Percentiles rank a stretch among this genome's conserved stretches.
Evolutionary conservation across 2,888 invertebrate species (phyloP).

Genomic region (Melitaea athalia): DNA sequence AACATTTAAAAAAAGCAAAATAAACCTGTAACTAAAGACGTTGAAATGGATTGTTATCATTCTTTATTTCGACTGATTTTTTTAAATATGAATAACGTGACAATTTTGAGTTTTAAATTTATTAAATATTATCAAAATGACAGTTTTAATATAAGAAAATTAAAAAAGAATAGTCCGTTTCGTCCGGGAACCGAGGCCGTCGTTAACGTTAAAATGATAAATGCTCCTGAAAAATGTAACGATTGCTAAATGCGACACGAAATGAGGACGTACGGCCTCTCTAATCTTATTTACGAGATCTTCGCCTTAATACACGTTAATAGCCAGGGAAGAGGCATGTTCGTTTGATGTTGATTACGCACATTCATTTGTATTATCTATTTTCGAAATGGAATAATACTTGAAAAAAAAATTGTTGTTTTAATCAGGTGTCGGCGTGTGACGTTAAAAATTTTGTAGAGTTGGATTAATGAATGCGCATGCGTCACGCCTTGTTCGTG

Average conservation of each 20-base stretch:
- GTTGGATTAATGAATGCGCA: slow-evolving; percentile 30
- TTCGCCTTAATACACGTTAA: slow-evolving; percentile 70
- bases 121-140: slow-evolving; percentile 17
- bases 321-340: slow-evolving; percentile 60
- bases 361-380: slow-evolving; percentile 65
- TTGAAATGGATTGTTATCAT: background rate
- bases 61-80: background rate
- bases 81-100: slow-evolving; percentile 6
- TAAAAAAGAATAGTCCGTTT: slow-evolving; percentile 21
- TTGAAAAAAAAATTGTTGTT: slow-evolving; percentile 52
- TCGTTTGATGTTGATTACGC: slow-evolving; percentile 73
- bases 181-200: slow-evolving; percentile 52
- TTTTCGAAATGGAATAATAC: slow-evolving; percentile 55
- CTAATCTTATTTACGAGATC: slow-evolving; percentile 74
- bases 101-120: slow-evolving; percentile 3
- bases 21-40: slow-evolving; percentile 2
- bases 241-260: slow-evolving; percentile 69
- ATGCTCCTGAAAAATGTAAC: slow-evolving; percentile 69
- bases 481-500: slow-evolving; percentile 28
- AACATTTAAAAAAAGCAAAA: slow-evolving; percentile 25
- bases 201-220: slow-evolving; percentile 70
- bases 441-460: slow-evolving; percentile 33
- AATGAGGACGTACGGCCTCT: slow-evolving; percentile 67
- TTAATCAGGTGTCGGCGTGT: slow-evolving; percentile 52
- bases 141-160: slow-evolving; percentile 23